Evolutionary conservation across 2,797 vertebrate species (phyloP).

Genomic region (Pangasius krempfi): DNA sequence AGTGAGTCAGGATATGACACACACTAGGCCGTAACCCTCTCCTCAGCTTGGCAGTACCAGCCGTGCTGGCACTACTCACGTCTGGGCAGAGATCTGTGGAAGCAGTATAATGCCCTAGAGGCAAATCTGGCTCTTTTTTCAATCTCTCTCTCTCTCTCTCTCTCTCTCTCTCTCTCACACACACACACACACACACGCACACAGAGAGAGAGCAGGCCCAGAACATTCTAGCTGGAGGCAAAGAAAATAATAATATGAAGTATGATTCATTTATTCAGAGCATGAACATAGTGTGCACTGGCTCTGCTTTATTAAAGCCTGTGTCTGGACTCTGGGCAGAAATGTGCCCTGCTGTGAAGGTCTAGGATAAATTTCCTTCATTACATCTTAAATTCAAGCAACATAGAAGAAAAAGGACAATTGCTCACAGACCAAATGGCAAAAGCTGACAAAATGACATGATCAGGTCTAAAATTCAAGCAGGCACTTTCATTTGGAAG

Average conservation of each 20-base stretch:
- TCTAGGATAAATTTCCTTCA: background rate
- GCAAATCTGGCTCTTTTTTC: constrained; percentile 20
- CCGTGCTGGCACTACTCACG: constrained; percentile 40
- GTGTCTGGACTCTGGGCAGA: constrained; percentile 11
- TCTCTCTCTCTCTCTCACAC: background rate
- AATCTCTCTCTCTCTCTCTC: background rate
- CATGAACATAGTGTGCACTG: constrained; percentile 17
- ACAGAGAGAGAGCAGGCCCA: constrained; percentile 12
- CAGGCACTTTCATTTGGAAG: constrained; percentile 1
- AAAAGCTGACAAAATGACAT: background rate
- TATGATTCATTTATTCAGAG: constrained; percentile 33
- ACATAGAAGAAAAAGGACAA: background rate
- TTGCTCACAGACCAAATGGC: background rate
- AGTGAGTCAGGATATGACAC: constrained; percentile 54
- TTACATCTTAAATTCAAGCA: constrained; percentile 18
- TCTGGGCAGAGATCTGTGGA: constrained; percentile 49
- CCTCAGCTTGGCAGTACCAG: constrained; percentile 38
- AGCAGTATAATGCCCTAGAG: constrained; percentile 31
- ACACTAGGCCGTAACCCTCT: constrained; percentile 38
- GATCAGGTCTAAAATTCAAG: background rate
- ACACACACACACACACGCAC: background rate
- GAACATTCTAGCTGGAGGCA: constrained; percentile 32
- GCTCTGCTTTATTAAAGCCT: background rate
- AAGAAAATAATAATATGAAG: constrained; percentile 35
- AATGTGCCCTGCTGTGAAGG: constrained; percentile 11